Conservation (phyloP, 2,888 invertebrate genomes). For the Epinotia nisella region DNA sequence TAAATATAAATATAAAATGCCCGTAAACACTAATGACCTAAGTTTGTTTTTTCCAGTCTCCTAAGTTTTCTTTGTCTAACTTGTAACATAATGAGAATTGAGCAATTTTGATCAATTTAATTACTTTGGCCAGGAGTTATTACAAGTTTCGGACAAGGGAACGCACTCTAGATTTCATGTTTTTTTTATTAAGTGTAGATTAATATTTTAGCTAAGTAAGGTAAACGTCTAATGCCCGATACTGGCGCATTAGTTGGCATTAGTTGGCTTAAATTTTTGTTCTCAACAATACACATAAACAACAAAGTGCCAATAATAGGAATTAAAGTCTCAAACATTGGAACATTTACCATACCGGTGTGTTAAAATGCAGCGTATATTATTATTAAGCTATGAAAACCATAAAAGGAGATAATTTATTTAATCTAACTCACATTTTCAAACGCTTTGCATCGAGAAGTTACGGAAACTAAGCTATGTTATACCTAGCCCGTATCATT, state of each 20-base stretch:
- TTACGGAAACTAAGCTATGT: no score
- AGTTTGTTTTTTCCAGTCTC: constrained; percentile 25
- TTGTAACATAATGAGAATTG: constrained; percentile 33
- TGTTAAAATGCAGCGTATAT: background rate
- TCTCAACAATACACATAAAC: no score
- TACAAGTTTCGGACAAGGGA: constrained; percentile 27
- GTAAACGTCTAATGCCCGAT: no score
- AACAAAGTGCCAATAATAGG: no score
- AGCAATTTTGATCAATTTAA: constrained; percentile 33
- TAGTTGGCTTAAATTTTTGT: no score
- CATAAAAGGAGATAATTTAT: no score
- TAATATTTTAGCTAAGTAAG: background rate
- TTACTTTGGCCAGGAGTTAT: constrained; percentile 32
- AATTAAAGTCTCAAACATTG: no score
- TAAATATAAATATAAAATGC: constrained; percentile 6
- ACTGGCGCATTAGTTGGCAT: no score
- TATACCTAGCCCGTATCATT: no score
- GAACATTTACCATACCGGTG: background rate
- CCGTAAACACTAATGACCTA: constrained; percentile 26
- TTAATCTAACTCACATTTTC: no score
- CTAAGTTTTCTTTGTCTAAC: constrained; percentile 23
- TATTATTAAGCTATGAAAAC: background rate
- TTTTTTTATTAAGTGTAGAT: constrained; percentile 2
- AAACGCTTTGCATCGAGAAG: no score
- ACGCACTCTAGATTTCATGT: constrained; percentile 30